Evolutionary conservation across 2,888 invertebrate genomes (phyloP).

Genomic region (Melangyna quadrimaculata): DNA sequence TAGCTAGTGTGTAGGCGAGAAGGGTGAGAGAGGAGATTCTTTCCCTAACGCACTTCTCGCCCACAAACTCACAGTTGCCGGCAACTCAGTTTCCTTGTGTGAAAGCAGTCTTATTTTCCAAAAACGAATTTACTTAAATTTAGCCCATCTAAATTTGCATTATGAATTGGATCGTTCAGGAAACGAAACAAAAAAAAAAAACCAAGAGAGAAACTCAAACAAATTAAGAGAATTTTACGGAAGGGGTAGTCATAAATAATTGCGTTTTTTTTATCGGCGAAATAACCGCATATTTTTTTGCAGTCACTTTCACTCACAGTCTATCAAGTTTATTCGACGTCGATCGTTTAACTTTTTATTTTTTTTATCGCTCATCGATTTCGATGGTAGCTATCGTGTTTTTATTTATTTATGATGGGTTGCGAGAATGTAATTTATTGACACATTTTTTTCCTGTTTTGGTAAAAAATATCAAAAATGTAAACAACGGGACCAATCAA

Average conservation of each 20-base stretch:
- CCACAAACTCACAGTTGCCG: no score
- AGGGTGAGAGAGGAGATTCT: no score
- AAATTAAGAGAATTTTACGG: not conserved
- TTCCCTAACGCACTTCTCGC: no score
- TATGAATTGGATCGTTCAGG: no score
- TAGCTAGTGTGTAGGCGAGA: no score
- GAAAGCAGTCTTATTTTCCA: no score
- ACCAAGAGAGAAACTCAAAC: not conserved
- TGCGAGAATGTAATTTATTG: not conserved
- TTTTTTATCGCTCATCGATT: not conserved
- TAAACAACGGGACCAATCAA: slow-evolving; percentile 38
- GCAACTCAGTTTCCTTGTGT: no score
- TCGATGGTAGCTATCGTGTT: not conserved
- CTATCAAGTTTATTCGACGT: slow-evolving; percentile 10
- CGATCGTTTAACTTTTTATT: no score
- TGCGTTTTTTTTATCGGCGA: not conserved
- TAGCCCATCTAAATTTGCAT: no score
- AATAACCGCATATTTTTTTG: not conserved
- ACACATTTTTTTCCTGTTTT: not conserved
- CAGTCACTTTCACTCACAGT: not conserved
- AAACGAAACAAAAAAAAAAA: not conserved
- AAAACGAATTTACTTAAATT: no score
- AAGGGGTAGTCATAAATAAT: no score
- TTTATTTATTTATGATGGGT: not conserved
- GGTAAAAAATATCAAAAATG: slow-evolving; percentile 22